Conservation (phyloP, 2,888 invertebrate genomes). For the Oscheius sp. region DNA sequence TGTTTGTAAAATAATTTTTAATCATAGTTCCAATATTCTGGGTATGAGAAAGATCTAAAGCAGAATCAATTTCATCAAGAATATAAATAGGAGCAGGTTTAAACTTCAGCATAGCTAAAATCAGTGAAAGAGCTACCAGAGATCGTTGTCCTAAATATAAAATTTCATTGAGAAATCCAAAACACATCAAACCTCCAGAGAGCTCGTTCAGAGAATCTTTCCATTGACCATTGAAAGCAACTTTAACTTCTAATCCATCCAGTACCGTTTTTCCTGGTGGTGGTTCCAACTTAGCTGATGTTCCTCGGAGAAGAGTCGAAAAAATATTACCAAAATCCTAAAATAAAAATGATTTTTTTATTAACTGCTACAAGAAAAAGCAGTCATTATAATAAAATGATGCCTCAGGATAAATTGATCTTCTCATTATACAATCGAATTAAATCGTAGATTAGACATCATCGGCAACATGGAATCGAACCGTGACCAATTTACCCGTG, state of each 20-base stretch:
- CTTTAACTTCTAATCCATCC: slow-evolving; percentile 87
- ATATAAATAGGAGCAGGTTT: slow-evolving; percentile 98
- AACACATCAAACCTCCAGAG: slow-evolving; percentile 82
- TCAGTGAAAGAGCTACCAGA: slow-evolving; percentile 91
- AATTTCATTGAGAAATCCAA: neutral
- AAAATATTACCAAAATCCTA: slow-evolving; percentile 93
- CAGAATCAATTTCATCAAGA: slow-evolving; percentile 95
- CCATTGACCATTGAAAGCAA: slow-evolving; percentile 91
- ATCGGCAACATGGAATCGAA: slow-evolving; percentile 8
- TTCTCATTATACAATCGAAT: slow-evolving; percentile 1
- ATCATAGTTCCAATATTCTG: slow-evolving; percentile 98
- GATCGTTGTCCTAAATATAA: slow-evolving; percentile 73
- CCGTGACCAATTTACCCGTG: neutral
- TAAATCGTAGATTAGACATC: slow-evolving; percentile 30
- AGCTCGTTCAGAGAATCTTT: slow-evolving; percentile 94
- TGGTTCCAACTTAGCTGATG: slow-evolving; percentile 85
- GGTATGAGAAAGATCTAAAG: slow-evolving; percentile 94
- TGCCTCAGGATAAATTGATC: slow-evolving; percentile 17
- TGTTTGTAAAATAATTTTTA: slow-evolving; percentile 85
- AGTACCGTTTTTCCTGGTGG: slow-evolving; percentile 79
- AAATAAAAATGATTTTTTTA: slow-evolving; percentile 20
- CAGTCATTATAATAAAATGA: neutral
- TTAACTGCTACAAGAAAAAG: neutral
- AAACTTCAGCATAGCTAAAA: slow-evolving; percentile 93
- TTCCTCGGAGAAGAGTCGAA: slow-evolving; percentile 86